Base-by-base conservation (phyloP, 2,797 vertebrate genomes). In the Eupleurogrammus muticus region DNA sequence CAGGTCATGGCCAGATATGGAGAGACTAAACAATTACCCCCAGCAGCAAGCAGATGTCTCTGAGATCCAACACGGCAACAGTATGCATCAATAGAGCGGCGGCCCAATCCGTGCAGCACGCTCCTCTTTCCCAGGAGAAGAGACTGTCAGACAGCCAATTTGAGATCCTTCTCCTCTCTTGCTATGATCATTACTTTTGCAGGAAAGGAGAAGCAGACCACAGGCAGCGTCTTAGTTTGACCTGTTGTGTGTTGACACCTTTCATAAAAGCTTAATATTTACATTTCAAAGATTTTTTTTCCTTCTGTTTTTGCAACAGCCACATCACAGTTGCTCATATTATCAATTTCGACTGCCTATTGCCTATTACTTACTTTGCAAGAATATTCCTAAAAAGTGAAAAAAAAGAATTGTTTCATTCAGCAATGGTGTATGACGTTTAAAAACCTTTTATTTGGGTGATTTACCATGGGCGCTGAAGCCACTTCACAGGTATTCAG, bases 31-130 rank as follows among this genome's bases (percentile, higher is more conserved):
- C 79, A 88, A 83, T 85, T 70, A 85, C 79, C 80, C n/a, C 67
- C 52, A 50, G 71, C 77, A 78, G 79, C 82, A 73, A 82, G 51
- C 82, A 87, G 89, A 87, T 87, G 85, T 88, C 70, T 85, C 73
- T n/a, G 55, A 12, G 13, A 66, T 69, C 19, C 63, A 75, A 73
- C 68, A 48, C 71, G 49, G n/a, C 73, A 82, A 77, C 79, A 77
- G 40, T 66, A 66, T 36, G 65, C 78, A 64, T 75, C 77, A 75
- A 67, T 21, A 75, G 56, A 74, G 57, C 79, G 82, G 57, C 66
- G 73, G 82, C 73, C 80, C 82, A 60, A 60, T 72, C 77, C 74
- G 48, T 69, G 66, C n/a, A 76, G 70, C 59, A 19, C 47, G 35
- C 63, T 70, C 73, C 81, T 79, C 58, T 72, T 65, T 79, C 73